phyloP scores from a whole-genome alignment of 2,888 invertebrate species.

The Pegoplata infirma region DNA sequence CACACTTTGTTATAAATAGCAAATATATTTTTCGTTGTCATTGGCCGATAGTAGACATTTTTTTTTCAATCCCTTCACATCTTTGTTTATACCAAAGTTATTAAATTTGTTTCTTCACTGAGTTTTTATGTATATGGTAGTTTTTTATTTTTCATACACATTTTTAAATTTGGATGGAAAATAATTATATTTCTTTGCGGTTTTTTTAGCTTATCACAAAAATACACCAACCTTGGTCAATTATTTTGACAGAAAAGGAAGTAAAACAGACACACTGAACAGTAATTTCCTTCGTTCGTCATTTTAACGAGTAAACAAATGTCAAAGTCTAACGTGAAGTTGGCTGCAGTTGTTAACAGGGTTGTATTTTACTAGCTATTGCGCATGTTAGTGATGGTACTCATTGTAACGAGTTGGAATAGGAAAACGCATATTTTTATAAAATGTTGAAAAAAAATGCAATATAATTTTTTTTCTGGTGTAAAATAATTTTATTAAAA shows the following conservation, averaged over 20 bases:
- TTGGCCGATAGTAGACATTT: constrained; percentile 3
- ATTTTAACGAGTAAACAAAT: neutral
- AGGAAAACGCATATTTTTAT: neutral
- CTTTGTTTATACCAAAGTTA: neutral
- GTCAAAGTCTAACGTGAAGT: constrained; percentile 14
- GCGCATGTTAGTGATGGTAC: neutral
- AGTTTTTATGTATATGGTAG: neutral
- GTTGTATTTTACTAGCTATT: constrained; percentile 37
- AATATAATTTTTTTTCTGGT: too few species aligned
- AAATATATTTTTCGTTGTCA: neutral
- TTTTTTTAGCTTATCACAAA: constrained; percentile 64
- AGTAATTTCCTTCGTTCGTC: constrained; percentile 65
- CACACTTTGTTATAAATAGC: constrained; percentile 49
- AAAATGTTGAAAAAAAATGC: too few species aligned
- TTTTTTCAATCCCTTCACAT: neutral
- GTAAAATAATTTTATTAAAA: constrained; percentile 10
- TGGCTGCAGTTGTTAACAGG: constrained; percentile 37
- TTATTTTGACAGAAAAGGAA: constrained; percentile 78
- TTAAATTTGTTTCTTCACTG: neutral
- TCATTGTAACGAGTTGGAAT: neutral
- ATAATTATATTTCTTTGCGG: constrained; percentile 56
- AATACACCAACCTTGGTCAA: constrained; percentile 76
- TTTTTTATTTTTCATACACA: constrained; percentile 20
- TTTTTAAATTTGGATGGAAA: constrained; percentile 34
- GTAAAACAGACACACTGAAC: constrained; percentile 70